A percentile compares a stretch with the other conserved stretches of the same genome.
phyloP scores from a whole-genome alignment of 2,797 vertebrate species.

The Ispidina picta region DNA sequence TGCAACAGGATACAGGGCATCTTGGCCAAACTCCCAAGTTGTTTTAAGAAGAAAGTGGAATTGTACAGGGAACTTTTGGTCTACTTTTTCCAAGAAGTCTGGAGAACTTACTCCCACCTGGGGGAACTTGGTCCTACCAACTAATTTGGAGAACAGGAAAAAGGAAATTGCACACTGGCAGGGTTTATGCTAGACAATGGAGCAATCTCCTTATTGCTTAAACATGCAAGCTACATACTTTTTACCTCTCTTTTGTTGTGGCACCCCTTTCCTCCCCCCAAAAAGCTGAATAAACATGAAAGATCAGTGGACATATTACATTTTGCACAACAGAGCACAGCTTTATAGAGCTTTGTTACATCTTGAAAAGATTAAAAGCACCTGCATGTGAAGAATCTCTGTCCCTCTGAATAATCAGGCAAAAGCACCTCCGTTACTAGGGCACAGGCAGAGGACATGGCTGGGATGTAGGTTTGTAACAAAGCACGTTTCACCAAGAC shows the following conservation, averaged over 20 bases:
- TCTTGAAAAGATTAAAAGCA: conserved; percentile 79
- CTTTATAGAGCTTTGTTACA: conserved; percentile 69
- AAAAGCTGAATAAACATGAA: conserved; percentile 59
- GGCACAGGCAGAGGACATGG: background rate
- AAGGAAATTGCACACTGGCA: conserved; percentile 77
- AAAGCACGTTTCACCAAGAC: background rate
- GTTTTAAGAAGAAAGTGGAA: background rate
- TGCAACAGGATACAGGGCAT: background rate
- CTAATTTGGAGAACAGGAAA: conserved; percentile 79
- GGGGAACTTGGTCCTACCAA: conserved; percentile 61
- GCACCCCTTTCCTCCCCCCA: background rate
- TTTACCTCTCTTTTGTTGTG: conserved; percentile 38
- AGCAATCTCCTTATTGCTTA: conserved; percentile 74
- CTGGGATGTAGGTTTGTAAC: background rate
- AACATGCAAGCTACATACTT: conserved; percentile 48
- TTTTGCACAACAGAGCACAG: conserved; percentile 43
- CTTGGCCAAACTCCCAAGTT: background rate
- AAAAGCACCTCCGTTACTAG: background rate
- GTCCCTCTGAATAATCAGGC: background rate
- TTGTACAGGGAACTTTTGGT: background rate
- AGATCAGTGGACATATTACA: conserved; percentile 32
- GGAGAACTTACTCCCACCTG: conserved; percentile 64
- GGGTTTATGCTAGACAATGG: conserved; percentile 60
- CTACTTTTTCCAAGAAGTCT: conserved; percentile 39
- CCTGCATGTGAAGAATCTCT: conserved; percentile 66